Evolutionary conservation across 2,797 vertebrate species (phyloP).

Genomic region (Hydrophis major): DNA sequence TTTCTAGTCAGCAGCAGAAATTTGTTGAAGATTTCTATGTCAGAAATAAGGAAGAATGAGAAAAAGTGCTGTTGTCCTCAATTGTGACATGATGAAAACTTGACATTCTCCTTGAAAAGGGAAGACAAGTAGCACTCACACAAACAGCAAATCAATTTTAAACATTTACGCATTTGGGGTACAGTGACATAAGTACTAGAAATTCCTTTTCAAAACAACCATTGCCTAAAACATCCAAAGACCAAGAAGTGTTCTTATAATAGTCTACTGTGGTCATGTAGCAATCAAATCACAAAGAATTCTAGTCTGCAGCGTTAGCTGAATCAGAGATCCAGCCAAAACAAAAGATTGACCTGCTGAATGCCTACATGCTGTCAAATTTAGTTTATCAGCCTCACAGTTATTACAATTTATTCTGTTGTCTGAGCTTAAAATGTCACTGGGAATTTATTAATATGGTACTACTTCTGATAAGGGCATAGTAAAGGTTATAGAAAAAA

Average conservation of each 20-base stretch:
- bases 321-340: slow-evolving; percentile 48
- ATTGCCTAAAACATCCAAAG: slow-evolving; percentile 26
- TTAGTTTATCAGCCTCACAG: slow-evolving; percentile 61
- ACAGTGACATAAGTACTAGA: background rate
- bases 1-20: background rate
- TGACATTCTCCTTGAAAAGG: background rate
- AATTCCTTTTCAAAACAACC: background rate
- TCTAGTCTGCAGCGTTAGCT: slow-evolving; percentile 43
- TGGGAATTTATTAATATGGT: slow-evolving; percentile 67
- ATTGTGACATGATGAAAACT: background rate
- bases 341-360: slow-evolving; percentile 54
- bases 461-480: slow-evolving; percentile 61
- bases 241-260: slow-evolving; percentile 39
- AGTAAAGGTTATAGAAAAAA: slow-evolving; percentile 27
- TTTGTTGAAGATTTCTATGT: background rate
- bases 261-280: background rate
- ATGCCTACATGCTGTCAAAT: slow-evolving; percentile 54
- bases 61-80: background rate
- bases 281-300: slow-evolving; percentile 18
- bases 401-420: slow-evolving; percentile 64
- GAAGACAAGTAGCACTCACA: background rate
- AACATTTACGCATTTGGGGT: background rate
- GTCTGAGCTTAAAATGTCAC: slow-evolving; percentile 66
- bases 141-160: background rate
- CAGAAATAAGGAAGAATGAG: background rate